Base-by-base conservation (phyloP, 2,113 vertebrate species). In the Hippocampus zosterae region DNA sequence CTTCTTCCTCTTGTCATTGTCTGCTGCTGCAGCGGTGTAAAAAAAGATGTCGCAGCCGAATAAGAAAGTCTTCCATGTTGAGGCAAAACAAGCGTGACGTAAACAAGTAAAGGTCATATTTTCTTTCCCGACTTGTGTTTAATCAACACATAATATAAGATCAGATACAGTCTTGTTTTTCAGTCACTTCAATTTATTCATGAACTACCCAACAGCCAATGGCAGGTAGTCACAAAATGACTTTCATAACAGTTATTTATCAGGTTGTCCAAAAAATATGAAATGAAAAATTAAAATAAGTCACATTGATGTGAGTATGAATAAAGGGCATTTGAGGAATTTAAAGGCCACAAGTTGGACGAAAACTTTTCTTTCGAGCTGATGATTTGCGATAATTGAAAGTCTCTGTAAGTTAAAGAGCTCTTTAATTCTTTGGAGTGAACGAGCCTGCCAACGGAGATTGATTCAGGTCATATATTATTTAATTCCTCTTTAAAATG, bases 401-500 rank as follows among this genome's bases (percentile, higher is more conserved):
- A 15, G 29, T 10, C 11, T 29, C 33, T 52, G 13, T 70, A 69
- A 69, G 74, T 61, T 59, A 8, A 48, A 77, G 12, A n/a, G 23
- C 74, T 71, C 66, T 70, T 50, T 65, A 41, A 71, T 53, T 68
- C 18, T 68, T 79, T 74, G 71, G 61, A 74, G 15, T 65, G 23
- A 25, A 65, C 18, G 41, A 46, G 11, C 42, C 23, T 63, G 27
- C 56, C 71, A 65, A 77, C 72, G 63, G 40, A 53, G 40, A 67
- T 77, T 23, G 41, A 74, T 75, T 82, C 68, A 66, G 70, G 71
- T 60, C 57, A 73, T 70, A 68, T 76, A 79, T 85, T 71, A 79
- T 79, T 69, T 59, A 82, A 77, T 77, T 25, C 25, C 61, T 44
- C 70, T 76, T 74, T 76, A 69, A 84, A 73, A 66, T 27, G 56